Percentiles rank a stretch among this genome's conserved stretches.
Evolutionary conservation across 2,797 vertebrate genomes (phyloP).

Genomic region (Sebastes itinus): DNA sequence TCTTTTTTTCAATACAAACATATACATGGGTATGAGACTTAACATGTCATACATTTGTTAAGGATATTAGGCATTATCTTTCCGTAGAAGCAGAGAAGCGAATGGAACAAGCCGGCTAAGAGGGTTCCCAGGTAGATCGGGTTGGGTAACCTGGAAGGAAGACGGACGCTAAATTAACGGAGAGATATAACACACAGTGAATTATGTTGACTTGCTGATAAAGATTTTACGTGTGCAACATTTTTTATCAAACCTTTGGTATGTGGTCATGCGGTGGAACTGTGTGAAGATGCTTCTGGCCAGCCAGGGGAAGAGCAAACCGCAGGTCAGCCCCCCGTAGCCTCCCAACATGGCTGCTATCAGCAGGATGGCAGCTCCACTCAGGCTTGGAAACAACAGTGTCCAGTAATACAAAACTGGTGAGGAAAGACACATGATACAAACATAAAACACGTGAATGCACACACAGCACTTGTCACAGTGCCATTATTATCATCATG

Average conservation of each 20-base stretch:
- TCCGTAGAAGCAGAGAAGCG: constrained; percentile 82
- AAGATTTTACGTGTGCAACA: neutral
- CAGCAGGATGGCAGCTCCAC: constrained; percentile 79
- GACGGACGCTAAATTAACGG: neutral
- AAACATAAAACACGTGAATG: neutral
- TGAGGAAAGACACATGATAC: constrained; percentile 4
- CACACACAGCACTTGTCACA: neutral
- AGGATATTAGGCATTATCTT: constrained; percentile 87
- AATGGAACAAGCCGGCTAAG: constrained; percentile 81
- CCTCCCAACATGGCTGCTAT: constrained; percentile 77
- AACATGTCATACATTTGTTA: constrained; percentile 1
- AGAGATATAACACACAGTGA: neutral
- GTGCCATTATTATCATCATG: neutral
- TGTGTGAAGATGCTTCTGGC: constrained; percentile 84
- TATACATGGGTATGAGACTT: neutral
- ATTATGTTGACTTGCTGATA: neutral
- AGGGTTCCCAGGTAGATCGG: constrained; percentile 85
- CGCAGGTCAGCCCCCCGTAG: constrained; percentile 79
- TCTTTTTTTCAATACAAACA: neutral
- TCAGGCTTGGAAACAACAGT: constrained; percentile 79
- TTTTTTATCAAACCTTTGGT: constrained; percentile 78
- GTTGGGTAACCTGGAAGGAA: constrained; percentile 81
- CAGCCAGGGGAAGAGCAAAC: constrained; percentile 82
- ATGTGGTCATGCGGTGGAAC: constrained; percentile 84
- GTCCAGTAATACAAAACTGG: constrained; percentile 84